These are phyloP conservation scores for Lasioglossum malachurum DNA, from an alignment of 2,888 invertebrate genomes.

Conservation along the genomic window DNA sequence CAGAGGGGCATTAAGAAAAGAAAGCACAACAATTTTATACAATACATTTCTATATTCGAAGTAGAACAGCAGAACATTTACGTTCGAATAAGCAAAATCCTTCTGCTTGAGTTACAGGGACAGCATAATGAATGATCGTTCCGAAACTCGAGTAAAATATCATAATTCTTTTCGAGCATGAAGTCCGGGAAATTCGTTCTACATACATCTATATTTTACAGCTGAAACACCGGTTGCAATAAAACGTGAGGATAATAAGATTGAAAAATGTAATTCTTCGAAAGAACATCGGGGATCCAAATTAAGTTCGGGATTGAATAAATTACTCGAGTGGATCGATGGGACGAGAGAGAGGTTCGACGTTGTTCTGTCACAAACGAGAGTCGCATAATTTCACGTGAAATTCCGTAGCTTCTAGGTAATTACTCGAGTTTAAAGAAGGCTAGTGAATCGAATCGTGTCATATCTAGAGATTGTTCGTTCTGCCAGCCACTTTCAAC, in stretches of 20 bases:
- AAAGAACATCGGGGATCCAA: background rate
- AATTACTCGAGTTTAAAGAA: slow-evolving; percentile 23
- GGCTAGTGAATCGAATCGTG: slow-evolving; percentile 33
- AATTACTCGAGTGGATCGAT: slow-evolving; percentile 3
- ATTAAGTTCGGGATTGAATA: slow-evolving; percentile 3
- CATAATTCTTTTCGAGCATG: background rate
- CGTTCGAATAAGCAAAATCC: background rate
- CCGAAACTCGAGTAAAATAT: background rate
- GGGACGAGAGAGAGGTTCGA: background rate
- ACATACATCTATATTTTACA: background rate
- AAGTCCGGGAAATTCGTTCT: background rate
- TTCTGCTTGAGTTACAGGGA: background rate
- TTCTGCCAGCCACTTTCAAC: slow-evolving; percentile 19
- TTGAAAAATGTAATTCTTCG: background rate
- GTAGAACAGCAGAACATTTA: background rate
- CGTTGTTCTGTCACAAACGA: slow-evolving; percentile 16
- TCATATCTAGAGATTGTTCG: slow-evolving; percentile 11
- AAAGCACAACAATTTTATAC: background rate
- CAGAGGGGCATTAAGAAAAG: too few relatives aligned
- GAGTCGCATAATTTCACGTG: slow-evolving; percentile 31
- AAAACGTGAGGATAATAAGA: background rate
- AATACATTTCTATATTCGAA: background rate
- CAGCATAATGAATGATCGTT: background rate
- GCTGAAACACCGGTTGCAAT: background rate
- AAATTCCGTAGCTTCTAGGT: slow-evolving; percentile 1